Evolutionary conservation across 2,888 invertebrate genomes (phyloP).

Genomic region (Polietes domitor): DNA sequence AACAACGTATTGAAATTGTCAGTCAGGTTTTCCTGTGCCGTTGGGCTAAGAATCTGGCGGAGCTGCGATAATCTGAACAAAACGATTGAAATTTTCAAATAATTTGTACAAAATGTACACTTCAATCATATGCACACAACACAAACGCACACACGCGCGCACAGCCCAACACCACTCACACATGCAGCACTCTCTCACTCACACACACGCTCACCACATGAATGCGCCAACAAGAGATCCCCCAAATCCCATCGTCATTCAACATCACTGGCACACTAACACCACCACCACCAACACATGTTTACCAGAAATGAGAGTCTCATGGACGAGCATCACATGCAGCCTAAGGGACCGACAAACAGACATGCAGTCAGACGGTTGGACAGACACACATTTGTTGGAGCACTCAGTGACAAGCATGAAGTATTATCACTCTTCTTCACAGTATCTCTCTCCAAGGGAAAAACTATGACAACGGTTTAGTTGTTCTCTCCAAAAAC

Average conservation of each 20-base stretch:
- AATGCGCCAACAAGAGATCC: too few relatives aligned
- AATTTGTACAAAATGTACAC: conserved; percentile 58
- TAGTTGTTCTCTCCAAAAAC: neutral
- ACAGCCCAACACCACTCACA: neutral
- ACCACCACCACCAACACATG: neutral
- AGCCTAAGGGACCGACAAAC: conserved; percentile 7
- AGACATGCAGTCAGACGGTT: neutral
- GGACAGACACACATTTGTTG: neutral
- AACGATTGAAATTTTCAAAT: conserved; percentile 66
- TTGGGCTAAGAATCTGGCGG: conserved; percentile 51
- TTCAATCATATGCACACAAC: conserved; percentile 23
- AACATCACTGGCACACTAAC: too few relatives aligned
- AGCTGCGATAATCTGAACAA: conserved; percentile 56
- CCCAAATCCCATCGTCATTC: too few relatives aligned
- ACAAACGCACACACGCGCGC: conserved; percentile 27
- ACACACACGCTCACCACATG: too few relatives aligned
- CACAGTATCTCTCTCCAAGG: neutral
- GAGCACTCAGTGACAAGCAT: neutral
- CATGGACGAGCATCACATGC: conserved; percentile 23
- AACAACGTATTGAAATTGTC: conserved; percentile 22
- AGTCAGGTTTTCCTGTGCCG: conserved; percentile 15
- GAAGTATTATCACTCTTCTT: too few relatives aligned
- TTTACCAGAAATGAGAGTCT: neutral
- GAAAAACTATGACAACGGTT: neutral
- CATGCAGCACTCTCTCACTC: too few relatives aligned